These are phyloP conservation scores for Uromys caudimaculatus DNA, from an alignment of 2,797 vertebrate genomes.

Conservation along the genomic window DNA sequence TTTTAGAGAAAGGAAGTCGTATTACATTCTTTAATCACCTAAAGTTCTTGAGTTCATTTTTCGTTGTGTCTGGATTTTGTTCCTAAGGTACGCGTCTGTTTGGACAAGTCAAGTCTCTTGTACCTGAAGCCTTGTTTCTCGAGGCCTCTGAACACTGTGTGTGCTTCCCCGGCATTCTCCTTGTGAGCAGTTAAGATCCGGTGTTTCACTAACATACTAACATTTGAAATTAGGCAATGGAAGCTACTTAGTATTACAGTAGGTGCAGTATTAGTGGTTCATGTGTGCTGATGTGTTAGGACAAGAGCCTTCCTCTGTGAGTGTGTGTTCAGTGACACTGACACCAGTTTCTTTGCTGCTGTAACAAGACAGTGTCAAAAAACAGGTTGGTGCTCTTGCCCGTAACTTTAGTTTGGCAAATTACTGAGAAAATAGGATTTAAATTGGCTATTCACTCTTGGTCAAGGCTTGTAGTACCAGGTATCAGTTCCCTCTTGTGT, in stretches of 20 bases:
- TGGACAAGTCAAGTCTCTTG: not conserved
- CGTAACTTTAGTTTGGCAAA: not conserved
- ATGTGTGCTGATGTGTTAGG: not conserved
- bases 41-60: not conserved
- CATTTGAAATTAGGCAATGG: not conserved
- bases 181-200: constrained; percentile 16
- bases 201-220: constrained; percentile 6
- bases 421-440: not conserved
- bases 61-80: not conserved
- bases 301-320: not conserved
- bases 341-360: not conserved
- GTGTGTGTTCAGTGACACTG: not conserved
- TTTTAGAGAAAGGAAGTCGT: constrained; percentile 36
- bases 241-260: not conserved
- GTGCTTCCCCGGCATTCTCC: not conserved
- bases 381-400: not conserved
- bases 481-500: not conserved
- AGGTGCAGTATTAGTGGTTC: not conserved
- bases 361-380: not conserved
- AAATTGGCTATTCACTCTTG: not conserved
- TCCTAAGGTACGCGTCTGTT: constrained; percentile 16
- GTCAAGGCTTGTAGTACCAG: not conserved
- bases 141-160: not conserved
- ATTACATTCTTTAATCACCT: not conserved
- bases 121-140: not conserved